Conservation (phyloP, 2,113 vertebrate genomes). For the Ammodytes marinus region DNA sequence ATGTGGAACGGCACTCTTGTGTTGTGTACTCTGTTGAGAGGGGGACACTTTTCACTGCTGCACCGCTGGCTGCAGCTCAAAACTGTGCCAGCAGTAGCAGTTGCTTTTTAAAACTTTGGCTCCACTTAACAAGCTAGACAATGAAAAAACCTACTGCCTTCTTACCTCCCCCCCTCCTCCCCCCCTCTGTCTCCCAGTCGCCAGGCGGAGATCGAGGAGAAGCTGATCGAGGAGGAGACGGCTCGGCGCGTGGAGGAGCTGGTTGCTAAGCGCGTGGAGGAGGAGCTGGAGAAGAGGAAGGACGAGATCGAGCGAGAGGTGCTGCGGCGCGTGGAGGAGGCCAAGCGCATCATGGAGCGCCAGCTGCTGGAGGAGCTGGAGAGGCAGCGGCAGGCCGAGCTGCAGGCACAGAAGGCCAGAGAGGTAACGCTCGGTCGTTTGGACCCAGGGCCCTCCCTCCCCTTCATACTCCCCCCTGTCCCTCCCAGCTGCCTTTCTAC, state of each 20-base stretch:
- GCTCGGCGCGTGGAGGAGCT: constrained; percentile 98
- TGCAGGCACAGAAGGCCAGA: constrained; percentile 98
- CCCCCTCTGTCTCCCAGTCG: constrained; percentile 77
- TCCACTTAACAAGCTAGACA: too few relatives aligned
- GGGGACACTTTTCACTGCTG: too few relatives aligned
- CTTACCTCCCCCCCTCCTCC: not conserved
- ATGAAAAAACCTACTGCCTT: not conserved
- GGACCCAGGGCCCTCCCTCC: constrained; percentile 86
- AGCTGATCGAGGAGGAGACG: constrained; percentile 99
- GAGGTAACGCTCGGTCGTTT: constrained; percentile 99
- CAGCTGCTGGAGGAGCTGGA: constrained; percentile 99
- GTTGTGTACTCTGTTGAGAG: too few relatives aligned
- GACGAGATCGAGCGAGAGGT: constrained; percentile 99
- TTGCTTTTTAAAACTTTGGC: too few relatives aligned
- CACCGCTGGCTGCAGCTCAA: too few relatives aligned
- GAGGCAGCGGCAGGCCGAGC: constrained; percentile 98
- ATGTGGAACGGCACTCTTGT: too few relatives aligned
- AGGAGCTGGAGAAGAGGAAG: constrained; percentile 97
- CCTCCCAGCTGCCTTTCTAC: constrained; percentile 11
- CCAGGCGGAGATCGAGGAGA: constrained; percentile 99
- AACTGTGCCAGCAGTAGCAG: too few relatives aligned
- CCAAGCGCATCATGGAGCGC: constrained; percentile 99
- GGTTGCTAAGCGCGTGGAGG: constrained; percentile 97
- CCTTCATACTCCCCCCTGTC: constrained; percentile 26
- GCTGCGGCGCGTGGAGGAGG: constrained; percentile 97